Base-by-base conservation (phyloP, 2,113 vertebrate genomes). In the Ovis canadensis region DNA sequence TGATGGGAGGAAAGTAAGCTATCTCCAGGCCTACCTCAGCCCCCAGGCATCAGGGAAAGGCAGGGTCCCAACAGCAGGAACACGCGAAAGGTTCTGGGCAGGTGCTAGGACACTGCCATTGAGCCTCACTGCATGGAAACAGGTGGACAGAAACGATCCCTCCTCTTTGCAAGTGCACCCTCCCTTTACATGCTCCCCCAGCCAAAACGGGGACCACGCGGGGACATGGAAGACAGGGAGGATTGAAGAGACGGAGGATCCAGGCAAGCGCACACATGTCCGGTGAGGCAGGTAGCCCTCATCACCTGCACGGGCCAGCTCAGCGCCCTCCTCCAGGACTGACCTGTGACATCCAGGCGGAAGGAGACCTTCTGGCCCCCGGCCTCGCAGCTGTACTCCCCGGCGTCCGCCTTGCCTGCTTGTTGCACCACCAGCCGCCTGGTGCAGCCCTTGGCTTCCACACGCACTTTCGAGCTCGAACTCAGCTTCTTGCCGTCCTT, bases 401-500 rank as follows among this genome's bases (percentile, higher is more conserved):
- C 98, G 0, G 98, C 97, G 1, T 98, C 98, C 0, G 96, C 98
- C 94, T 97, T 88, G 80, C 98, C 98, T 14, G 93, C 95, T 86
- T 98, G 48, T 1, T 83, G 92, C 94, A 99, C 94, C 91, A 98
- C 96, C 97, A 99, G 95, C 36, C 14, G 2, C 85, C 95, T 80
- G 36, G 36, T 36, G 36, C 36, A 36, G 36, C 3, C 3, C 45
- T n/a, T 55, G 10, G 98, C 91, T 80, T 98, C 97, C 87, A 98
- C 71, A 10, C 2, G 96, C 83, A 98, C 95, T 33, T 91, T 98
- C 3, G 98, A 97, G 96, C 98, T 98, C 0, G 96, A 11, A 3
- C 83, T 98, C 96, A 99, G n/a, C 77, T 98, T 97, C 55, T 98
- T 98, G 6, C 99, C 98, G 0, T 99, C 99, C 98, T 99, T 99